Evolutionary conservation across 2,113 vertebrate genomes (phyloP), one percentile per base, ranked within the genome.

Genomic region (Melanostigma gelatinosum): DNA sequence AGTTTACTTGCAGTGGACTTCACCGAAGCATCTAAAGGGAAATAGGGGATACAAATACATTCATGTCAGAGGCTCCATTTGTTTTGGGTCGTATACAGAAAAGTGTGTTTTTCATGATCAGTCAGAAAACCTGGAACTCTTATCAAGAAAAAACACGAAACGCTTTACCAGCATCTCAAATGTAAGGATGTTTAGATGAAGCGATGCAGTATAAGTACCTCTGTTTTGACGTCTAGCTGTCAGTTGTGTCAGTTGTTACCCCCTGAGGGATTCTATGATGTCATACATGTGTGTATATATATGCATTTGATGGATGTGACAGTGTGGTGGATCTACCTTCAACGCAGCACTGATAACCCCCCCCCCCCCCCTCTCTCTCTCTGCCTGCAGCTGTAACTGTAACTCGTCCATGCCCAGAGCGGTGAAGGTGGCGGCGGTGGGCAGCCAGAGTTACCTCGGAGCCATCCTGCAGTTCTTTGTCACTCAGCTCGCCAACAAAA

Each of bases 381-480:
- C 2, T 32, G 66, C 0, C 61, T 46, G 20, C 83, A 97, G 97
- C 94, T 97, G 97, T 91, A 98, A 97, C 93, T 97, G 96, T 83
- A 97, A 97, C 90, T 96, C 97, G 0, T 94, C 96, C 66, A 96
- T 97, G 94, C 97, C 97, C 0, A 78, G 96, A 60, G 95, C 96
- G 0, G 96, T 98, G 89, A 97, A 97, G 92, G 96, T 97, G 88
- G 96, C 95, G 0, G 96, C 95, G 0, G 94, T 97, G 42, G 97
- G 97, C 4, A 85, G 95, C 52, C 97, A 97, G 88, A 96, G 94
- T 55, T 97, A 97, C 90, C 95, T 97, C 55, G 96, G 96, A 3
- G 93, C 96, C 88, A 95, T 97, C 83, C 93, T 98, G 86, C 96
- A 97, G 81, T 97, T 97, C 93, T 97, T 97, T 0, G 97, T 97